phyloP scores from a whole-genome alignment of 92 coral and sea anemone genomes.

The Actinernus sp. region DNA sequence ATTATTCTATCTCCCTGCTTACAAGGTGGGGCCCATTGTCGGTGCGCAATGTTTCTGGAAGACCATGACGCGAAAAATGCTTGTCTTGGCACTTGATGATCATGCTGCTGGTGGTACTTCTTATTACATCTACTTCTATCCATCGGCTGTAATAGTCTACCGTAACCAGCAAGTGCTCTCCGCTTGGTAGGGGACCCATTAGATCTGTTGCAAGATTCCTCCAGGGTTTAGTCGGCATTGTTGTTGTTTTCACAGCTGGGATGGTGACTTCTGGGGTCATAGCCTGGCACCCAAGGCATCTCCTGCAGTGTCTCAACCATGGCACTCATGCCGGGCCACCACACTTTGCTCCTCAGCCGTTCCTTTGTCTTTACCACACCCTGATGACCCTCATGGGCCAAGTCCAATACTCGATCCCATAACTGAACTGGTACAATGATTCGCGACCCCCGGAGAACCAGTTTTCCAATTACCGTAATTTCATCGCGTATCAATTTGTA shows the following conservation, averaged over 20 bases:
- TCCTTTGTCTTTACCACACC: slow-evolving; percentile 58
- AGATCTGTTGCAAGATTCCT: slow-evolving; percentile 46
- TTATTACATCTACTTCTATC: slow-evolving; percentile 52
- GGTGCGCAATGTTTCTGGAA: too few relatives aligned
- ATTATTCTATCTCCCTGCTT: too few relatives aligned
- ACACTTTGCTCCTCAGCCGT: slow-evolving; percentile 51
- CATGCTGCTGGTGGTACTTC: slow-evolving; percentile 28
- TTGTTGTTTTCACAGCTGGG: slow-evolving; percentile 47
- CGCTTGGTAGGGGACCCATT: slow-evolving; percentile 50
- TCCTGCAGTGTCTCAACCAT: slow-evolving; percentile 38
- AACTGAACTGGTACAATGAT: slow-evolving; percentile 51
- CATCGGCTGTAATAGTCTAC: slow-evolving; percentile 48
- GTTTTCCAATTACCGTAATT: slow-evolving; percentile 40
- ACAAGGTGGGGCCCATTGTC: slow-evolving; percentile 41
- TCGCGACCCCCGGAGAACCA: slow-evolving; percentile 43
- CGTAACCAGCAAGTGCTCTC: slow-evolving; percentile 32
- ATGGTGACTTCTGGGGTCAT: slow-evolving; percentile 42
- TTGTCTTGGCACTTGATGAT: slow-evolving; percentile 39
- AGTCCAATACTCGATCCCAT: slow-evolving; percentile 20
- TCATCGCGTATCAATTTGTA: slow-evolving; percentile 47
- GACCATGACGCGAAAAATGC: slow-evolving; percentile 47
- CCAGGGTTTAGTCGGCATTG: slow-evolving; percentile 53
- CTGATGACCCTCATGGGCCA: slow-evolving; percentile 79
- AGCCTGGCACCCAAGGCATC: slow-evolving; percentile 62
- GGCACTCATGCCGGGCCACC: slow-evolving; percentile 72